phyloP scores from a whole-genome alignment of 2,888 invertebrate species.

The Phyto melanocephala region DNA sequence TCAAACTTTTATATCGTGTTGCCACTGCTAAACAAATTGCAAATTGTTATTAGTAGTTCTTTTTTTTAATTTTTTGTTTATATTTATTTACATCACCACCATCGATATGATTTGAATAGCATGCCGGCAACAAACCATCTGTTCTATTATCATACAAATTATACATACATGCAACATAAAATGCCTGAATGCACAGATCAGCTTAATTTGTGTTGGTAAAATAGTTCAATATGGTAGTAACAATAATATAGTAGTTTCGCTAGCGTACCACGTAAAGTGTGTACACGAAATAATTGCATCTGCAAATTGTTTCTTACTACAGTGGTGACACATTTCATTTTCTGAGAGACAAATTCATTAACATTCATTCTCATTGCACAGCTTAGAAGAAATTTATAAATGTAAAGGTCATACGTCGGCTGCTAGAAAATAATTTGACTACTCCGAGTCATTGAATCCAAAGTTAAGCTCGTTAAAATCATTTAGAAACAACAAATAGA shows the following conservation, averaged over 20 bases:
- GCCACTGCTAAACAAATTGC: slow-evolving; percentile 28
- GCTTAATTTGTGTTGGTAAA: neutral
- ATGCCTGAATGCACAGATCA: slow-evolving; percentile 4
- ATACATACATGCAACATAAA: slow-evolving; percentile 30
- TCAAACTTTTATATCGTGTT: neutral
- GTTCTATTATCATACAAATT: slow-evolving; percentile 38
- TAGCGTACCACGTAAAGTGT: neutral
- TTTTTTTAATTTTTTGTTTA: no score
- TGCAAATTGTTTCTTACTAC: no score
- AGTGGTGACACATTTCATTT: no score
- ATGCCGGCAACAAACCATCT: slow-evolving; percentile 23
- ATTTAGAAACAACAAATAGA: no score
- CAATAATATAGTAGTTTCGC: neutral
- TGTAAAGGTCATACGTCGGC: no score
- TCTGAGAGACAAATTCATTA: neutral
- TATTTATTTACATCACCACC: neutral
- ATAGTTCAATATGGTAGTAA: slow-evolving; percentile 4
- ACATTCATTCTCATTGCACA: neutral
- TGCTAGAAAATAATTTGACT: no score
- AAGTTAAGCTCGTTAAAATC: no score
- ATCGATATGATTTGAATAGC: slow-evolving; percentile 34
- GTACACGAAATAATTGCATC: neutral
- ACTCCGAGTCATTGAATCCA: no score
- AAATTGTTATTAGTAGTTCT: slow-evolving; percentile 16
- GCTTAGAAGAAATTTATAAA: no score